Evolutionary conservation across 92 coral and sea anemone species (phyloP), one percentile per base, ranked within the genome.

Genomic region (Nematostella vectensis): DNA sequence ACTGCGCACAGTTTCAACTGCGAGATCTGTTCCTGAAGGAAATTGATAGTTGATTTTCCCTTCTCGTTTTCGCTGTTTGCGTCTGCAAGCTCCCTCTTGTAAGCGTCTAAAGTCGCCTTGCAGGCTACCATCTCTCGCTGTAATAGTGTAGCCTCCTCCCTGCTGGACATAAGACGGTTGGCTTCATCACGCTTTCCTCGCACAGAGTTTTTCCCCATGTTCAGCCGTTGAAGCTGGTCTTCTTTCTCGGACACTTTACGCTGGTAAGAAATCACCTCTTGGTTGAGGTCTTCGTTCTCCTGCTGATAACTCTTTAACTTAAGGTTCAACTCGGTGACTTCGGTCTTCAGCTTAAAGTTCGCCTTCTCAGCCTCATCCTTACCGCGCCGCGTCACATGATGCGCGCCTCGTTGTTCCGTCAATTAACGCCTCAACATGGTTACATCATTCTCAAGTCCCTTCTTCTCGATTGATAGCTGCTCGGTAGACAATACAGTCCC

Each of bases 311-410:
- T 24, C 60, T 62, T 67, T 11, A 73, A 58, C 56, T 70, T 60
- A 13, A 52, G 56, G 17, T 67, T 66, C 31, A 50, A 23, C 36
- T 72, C 76, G 51, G 57, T 61, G 19, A 56, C 58, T 53, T 49
- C 26, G 27, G 66, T 66, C 55, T 60, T 72, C 24, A 61, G 29
- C 27, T 42, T 2, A 27, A 72, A 79, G 1, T 51, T 37, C 43
- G 66, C 67, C 16, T 74, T 72, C 29, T 62, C 67, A 21, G 63
- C 63, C 1, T 72, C 86, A 25, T 73, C 76, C 57, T 59, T 67
- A 2, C 50, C 79, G 45, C 59, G 72, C 13, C 48, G 30, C 17
- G 71, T 55, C 18, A 27, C 56, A 30, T 50, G 45, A 17, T 69
- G 54, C 20, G 63, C 57, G 47, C 57, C 18, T 29, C 63, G 86